phyloP scores from a whole-genome alignment of 2,888 invertebrate genomes.

The Cerceris rybyensis region DNA sequence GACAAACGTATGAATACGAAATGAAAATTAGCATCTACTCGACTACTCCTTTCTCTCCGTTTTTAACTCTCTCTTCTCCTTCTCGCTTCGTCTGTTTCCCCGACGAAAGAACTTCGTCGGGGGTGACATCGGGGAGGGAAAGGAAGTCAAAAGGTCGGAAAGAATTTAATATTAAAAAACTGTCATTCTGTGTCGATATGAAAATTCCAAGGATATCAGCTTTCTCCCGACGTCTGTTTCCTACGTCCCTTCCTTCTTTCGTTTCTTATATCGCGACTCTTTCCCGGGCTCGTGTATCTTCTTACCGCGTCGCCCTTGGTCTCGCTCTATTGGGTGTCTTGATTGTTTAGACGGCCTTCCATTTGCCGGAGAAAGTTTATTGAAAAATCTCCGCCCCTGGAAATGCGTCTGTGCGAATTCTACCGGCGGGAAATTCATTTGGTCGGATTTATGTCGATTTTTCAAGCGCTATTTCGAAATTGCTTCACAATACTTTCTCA shows the following conservation, averaged over 20 bases:
- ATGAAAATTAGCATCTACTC: slow-evolving; percentile 59
- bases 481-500: no score
- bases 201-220: slow-evolving; percentile 80
- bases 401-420: no score
- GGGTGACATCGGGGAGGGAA: slow-evolving; percentile 24
- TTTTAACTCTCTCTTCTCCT: slow-evolving; percentile 28
- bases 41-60: slow-evolving; percentile 15
- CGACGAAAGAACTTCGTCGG: slow-evolving; percentile 45
- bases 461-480: no score
- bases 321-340: slow-evolving; percentile 52
- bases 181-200: slow-evolving; percentile 81
- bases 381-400: no score
- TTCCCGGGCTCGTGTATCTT: slow-evolving; percentile 29
- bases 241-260: slow-evolving; percentile 41
- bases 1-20: slow-evolving; percentile 44
- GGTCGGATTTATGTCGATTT: no score
- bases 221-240: slow-evolving; percentile 66
- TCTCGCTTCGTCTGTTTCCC: slow-evolving; percentile 12
- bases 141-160: slow-evolving; percentile 69
- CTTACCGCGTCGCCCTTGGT: slow-evolving; percentile 16
- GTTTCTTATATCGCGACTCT: slow-evolving; percentile 52
- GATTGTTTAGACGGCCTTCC: slow-evolving; percentile 47
- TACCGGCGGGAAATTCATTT: no score
- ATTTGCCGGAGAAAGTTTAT: neutral
- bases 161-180: slow-evolving; percentile 82